Conservation (phyloP, 2,888 invertebrate species). For the Nymphalis polychloros region DNA sequence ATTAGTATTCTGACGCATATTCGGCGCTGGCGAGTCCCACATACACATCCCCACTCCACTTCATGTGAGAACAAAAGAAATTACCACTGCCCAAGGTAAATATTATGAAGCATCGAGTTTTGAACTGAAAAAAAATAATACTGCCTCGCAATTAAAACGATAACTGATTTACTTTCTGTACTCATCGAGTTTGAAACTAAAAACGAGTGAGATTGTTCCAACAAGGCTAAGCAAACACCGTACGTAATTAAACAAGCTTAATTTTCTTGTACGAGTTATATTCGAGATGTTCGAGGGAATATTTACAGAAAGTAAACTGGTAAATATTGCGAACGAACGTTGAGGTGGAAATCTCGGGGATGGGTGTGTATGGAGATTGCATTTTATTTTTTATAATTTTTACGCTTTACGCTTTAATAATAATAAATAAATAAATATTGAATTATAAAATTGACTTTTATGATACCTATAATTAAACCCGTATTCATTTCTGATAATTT, state of each 20-base stretch:
- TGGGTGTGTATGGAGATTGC: constrained; percentile 45
- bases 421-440: too few species aligned
- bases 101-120: too few species aligned
- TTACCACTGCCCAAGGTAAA: too few species aligned
- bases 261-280: constrained; percentile 76
- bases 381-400: constrained; percentile 26
- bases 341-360: constrained; percentile 69
- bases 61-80: too few species aligned
- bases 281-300: constrained; percentile 64
- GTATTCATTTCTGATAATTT: background rate
- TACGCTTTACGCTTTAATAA: too few species aligned
- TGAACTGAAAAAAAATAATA: too few species aligned
- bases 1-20: too few species aligned
- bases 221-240: constrained; percentile 56
- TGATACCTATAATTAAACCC: background rate
- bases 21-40: too few species aligned
- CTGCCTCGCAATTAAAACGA: background rate
- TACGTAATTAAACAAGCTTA: constrained; percentile 77
- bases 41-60: too few species aligned
- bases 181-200: background rate
- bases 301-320: constrained; percentile 77
- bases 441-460: too few species aligned
- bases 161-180: background rate
- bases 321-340: constrained; percentile 73
- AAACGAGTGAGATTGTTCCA: constrained; percentile 33